phyloP scores from a whole-genome alignment of 2,888 invertebrate species.

The Stenoptilia bipunctidactyla region DNA sequence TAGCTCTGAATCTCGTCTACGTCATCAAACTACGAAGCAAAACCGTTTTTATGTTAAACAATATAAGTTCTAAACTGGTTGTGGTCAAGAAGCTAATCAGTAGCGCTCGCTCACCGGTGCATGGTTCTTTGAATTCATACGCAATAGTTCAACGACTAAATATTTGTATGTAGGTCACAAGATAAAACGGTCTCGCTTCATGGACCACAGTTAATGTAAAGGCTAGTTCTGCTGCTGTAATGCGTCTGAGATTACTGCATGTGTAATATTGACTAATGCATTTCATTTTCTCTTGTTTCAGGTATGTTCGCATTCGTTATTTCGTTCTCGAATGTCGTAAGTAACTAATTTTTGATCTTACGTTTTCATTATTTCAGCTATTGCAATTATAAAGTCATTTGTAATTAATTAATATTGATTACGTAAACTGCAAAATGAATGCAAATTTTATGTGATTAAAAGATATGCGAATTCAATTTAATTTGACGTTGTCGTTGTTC shows the following conservation, averaged over 20 bases:
- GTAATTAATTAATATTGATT: too few relatives aligned
- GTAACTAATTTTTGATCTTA: too few relatives aligned
- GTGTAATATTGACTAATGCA: conserved; percentile 4
- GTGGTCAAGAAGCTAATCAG: conserved; percentile 28
- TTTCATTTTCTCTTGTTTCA: conserved; percentile 31
- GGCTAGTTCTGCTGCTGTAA: too few relatives aligned
- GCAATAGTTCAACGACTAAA: conserved; percentile 46
- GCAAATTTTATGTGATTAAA: too few relatives aligned
- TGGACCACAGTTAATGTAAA: not conserved
- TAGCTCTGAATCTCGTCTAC: not conserved
- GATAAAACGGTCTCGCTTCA: not conserved
- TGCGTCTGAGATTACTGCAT: too few relatives aligned
- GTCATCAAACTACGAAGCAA: not conserved
- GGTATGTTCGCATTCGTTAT: conserved; percentile 24
- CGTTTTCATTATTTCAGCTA: too few relatives aligned
- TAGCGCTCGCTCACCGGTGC: conserved; percentile 35
- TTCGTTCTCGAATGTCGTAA: too few relatives aligned
- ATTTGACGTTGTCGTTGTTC: too few relatives aligned
- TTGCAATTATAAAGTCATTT: too few relatives aligned
- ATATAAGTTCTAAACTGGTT: not conserved
- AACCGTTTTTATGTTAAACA: not conserved
- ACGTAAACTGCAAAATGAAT: too few relatives aligned
- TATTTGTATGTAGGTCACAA: conserved; percentile 44
- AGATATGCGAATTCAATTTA: too few relatives aligned
- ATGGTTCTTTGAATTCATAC: conserved; percentile 41